These are phyloP conservation scores for Camelus bactrianus DNA, from an alignment of 2,113 vertebrate genomes.

Conservation along the genomic window DNA sequence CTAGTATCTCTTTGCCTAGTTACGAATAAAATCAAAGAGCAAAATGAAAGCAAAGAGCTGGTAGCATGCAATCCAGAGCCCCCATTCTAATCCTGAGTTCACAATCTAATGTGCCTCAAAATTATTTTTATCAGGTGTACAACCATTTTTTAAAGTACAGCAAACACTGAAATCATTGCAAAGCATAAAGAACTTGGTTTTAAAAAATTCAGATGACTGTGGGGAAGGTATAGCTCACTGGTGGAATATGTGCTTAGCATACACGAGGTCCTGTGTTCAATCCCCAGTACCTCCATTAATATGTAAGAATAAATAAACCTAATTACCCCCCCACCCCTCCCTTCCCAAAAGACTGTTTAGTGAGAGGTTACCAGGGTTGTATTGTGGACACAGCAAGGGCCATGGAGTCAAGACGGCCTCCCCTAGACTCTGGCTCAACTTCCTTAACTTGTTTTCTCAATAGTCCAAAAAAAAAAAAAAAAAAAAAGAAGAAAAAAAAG, in stretches of 20 bases:
- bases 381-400: not conserved
- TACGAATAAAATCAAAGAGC: not conserved
- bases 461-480: not conserved
- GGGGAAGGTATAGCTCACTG: too few species aligned
- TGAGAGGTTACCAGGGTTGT: not conserved
- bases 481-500: not conserved
- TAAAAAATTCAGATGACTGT: not conserved
- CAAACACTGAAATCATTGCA: not conserved
- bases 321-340: too few species aligned
- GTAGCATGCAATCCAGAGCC: not conserved
- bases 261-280: too few species aligned
- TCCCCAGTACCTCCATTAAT: too few species aligned
- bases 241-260: too few species aligned
- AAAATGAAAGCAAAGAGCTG: not conserved
- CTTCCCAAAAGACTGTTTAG: not conserved
- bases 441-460: not conserved
- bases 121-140: conserved; percentile 14
- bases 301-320: too few species aligned
- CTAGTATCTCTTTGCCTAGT: not conserved
- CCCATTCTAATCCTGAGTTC: not conserved
- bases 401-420: not conserved
- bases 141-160: conserved; percentile 31
- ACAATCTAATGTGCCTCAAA: not conserved
- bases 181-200: not conserved
- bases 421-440: not conserved